Evolutionary conservation across 2,888 invertebrate species (phyloP).

Genomic region (Dendrolimus pini): DNA sequence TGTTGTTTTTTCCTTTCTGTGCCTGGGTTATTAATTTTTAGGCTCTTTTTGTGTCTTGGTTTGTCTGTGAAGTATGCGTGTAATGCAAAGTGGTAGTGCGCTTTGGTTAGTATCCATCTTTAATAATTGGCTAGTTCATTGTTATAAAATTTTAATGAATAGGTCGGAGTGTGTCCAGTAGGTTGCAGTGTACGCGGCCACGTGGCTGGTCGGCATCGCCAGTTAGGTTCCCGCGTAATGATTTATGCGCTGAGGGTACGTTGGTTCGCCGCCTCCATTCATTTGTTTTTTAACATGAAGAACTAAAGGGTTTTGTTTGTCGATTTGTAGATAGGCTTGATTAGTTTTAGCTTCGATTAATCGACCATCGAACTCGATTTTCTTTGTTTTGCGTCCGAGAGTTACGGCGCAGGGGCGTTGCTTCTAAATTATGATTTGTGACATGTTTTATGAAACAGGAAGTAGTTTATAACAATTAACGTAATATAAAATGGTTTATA

Average conservation of each 20-base stretch:
- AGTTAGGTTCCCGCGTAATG: constrained; percentile 51
- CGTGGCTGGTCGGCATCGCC: constrained; percentile 28
- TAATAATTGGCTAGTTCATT: no score
- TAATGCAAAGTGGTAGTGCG: no score
- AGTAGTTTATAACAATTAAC: background rate
- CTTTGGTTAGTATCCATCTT: no score
- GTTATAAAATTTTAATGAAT: no score
- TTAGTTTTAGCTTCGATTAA: constrained; percentile 69
- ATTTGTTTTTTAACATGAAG: constrained; percentile 58
- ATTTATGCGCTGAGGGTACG: constrained; percentile 60
- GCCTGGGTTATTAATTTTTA: no score
- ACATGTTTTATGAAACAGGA: constrained; percentile 10
- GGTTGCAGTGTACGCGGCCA: background rate
- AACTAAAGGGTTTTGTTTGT: constrained; percentile 35
- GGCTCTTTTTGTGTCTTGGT: no score
- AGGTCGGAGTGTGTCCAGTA: no score
- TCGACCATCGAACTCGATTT: constrained; percentile 33
- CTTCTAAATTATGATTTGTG: constrained; percentile 29
- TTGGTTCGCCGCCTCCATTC: constrained; percentile 58
- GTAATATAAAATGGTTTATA: no score
- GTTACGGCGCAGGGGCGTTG: constrained; percentile 19
- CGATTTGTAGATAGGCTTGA: constrained; percentile 63
- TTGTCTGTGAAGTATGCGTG: no score
- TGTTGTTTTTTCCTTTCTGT: no score
- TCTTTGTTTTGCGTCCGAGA: constrained; percentile 22